Evolutionary conservation across 2,113 vertebrate genomes (phyloP).

Genomic region (Notechis scutatus): DNA sequence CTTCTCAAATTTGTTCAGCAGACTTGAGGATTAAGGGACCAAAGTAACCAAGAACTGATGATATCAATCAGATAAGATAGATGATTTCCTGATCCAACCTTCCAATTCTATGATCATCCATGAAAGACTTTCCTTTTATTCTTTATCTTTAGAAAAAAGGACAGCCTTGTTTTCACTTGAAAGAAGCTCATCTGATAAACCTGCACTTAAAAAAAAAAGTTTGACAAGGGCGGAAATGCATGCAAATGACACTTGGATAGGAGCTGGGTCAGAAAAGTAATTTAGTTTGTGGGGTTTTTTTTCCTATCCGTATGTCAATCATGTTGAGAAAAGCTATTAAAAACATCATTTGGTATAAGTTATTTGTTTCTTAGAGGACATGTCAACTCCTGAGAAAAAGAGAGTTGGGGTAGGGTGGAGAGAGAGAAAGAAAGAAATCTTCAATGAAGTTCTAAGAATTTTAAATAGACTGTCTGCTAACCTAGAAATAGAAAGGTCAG

Average conservation of each 20-base stretch:
- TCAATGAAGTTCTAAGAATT: neutral
- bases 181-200: slow-evolving; percentile 7
- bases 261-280: slow-evolving; percentile 33
- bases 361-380: slow-evolving; percentile 6
- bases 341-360: neutral
- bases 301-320: neutral
- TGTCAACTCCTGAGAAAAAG: neutral
- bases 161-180: slow-evolving; percentile 32
- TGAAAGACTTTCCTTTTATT: slow-evolving; percentile 16
- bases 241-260: slow-evolving; percentile 15
- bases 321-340: neutral
- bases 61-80: slow-evolving; percentile 11
- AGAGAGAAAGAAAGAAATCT: neutral
- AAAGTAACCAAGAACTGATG: neutral
- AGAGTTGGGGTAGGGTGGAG: neutral
- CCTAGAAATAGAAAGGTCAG: slow-evolving; percentile 23
- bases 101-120: neutral
- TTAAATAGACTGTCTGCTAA: neutral
- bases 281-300: slow-evolving; percentile 20
- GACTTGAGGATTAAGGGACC: neutral
- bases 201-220: neutral
- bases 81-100: neutral
- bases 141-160: slow-evolving; percentile 32
- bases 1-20: slow-evolving; percentile 8
- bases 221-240: slow-evolving; percentile 31